Conservation (phyloP, 2,113 vertebrate species). For the Eurypyga helias region DNA sequence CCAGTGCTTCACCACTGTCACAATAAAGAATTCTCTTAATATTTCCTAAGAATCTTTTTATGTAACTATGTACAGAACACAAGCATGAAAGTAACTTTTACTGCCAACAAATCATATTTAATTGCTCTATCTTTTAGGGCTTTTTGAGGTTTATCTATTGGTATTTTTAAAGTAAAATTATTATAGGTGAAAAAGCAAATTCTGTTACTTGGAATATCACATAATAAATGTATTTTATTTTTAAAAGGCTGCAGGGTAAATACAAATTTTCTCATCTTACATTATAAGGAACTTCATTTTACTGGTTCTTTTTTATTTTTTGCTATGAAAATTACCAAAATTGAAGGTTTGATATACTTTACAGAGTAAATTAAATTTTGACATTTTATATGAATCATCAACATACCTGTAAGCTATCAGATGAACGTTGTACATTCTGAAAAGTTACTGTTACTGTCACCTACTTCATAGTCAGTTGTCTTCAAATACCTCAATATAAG, state of each 20-base stretch:
- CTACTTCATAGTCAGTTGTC: not conserved
- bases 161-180: not conserved
- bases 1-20: no score
- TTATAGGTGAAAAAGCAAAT: not conserved
- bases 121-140: not conserved
- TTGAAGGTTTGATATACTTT: conserved; percentile 16
- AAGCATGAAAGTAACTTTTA: not conserved
- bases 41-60: not conserved
- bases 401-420: not conserved
- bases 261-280: not conserved
- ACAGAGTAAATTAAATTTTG: conserved; percentile 14
- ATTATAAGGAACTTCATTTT: not conserved
- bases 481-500: not conserved
- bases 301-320: conserved; percentile 2
- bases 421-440: not conserved
- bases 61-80: not conserved
- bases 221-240: not conserved
- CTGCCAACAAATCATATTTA: not conserved
- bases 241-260: not conserved
- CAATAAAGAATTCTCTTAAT: not conserved
- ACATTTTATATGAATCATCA: not conserved
- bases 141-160: not conserved
- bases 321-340: conserved; percentile 13
- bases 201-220: not conserved
- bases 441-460: not conserved